Evolutionary conservation across 2,888 invertebrate genomes (phyloP), one percentile per base, ranked within the genome.

Genomic region (Plutella xylostella): DNA sequence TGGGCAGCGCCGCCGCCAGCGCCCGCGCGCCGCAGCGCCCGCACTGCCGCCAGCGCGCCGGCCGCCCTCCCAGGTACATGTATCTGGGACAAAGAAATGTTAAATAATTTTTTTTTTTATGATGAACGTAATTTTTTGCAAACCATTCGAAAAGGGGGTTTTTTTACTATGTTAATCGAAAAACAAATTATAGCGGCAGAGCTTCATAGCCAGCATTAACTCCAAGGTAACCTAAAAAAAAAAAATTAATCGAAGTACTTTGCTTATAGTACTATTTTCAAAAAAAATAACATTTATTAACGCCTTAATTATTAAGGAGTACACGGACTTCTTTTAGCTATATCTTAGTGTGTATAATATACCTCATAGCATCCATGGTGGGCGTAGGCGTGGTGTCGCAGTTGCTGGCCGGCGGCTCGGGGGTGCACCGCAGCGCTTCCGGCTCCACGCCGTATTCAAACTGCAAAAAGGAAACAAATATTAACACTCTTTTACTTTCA

Each of bases 381-480:
- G 57, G 51, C 0, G 76, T 60, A 0, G 82, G 78, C 1, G 72
- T 63, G 2, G 65, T 65, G 50, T 91, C 91, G 60, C 91, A 90
- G 46, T 90, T 86, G 11, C 70, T 70, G 50, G 87, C 76, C 38
- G 87, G 88, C 14, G 88, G 79, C 51, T 90, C 89, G 9, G 89
- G 88, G 33, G 86, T 83, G 60, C 88, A 90, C 25, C 89, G 85
- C 44, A 95, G 73, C 50, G 87, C 88, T 52, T 93, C 91, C 0
- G 97, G 95, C 65, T 93, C 94, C 6, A 87, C 86, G 37, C 91
- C 90, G 62, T 92, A 94, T 55, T 92, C 92, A 60, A 96, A 86
- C 89, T 92, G 62, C 18, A 73, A 63, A 46, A 19, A 1, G 1
- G 20, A 34, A 37, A 46, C 3, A 35, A 15, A 18, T 18, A 4